phyloP scores from a whole-genome alignment of 2,113 vertebrate genomes.

The Oplegnathus fasciatus region DNA sequence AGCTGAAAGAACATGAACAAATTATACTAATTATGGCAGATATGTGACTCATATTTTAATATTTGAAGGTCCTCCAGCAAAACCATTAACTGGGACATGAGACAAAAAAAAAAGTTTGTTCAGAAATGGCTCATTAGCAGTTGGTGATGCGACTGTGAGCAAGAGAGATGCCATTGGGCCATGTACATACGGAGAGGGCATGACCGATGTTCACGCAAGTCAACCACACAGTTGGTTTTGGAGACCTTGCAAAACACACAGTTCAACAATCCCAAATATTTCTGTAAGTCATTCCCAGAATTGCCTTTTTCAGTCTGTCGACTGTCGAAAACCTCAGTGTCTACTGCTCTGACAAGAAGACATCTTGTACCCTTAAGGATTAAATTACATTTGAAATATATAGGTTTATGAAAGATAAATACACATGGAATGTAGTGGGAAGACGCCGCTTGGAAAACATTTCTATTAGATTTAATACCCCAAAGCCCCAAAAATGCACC shows the following conservation, averaged over 20 bases:
- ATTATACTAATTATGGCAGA: background rate
- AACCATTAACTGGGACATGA: background rate
- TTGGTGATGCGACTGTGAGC: background rate
- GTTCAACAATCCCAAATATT: background rate
- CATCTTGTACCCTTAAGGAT: background rate
- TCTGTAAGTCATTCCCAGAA: background rate
- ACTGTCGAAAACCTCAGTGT: no score
- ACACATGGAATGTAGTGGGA: background rate
- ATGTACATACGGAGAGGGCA: background rate
- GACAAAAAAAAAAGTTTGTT: background rate
- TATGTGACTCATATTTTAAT: background rate
- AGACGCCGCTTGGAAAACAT: background rate
- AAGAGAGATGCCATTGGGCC: no score
- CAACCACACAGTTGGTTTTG: background rate
- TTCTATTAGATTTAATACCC: background rate
- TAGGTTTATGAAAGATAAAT: background rate
- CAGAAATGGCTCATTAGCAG: background rate
- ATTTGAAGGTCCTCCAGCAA: background rate
- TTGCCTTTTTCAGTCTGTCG: no score
- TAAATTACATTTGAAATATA: background rate
- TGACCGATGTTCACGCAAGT: no score
- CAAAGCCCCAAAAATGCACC: background rate
- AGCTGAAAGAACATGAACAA: background rate
- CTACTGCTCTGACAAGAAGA: background rate
- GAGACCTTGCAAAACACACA: slow-evolving; percentile 1